Evolutionary conservation across 2,797 vertebrate species (phyloP), one percentile per base, ranked within the genome.

Genomic region (Brachyrhaphis roseni): DNA sequence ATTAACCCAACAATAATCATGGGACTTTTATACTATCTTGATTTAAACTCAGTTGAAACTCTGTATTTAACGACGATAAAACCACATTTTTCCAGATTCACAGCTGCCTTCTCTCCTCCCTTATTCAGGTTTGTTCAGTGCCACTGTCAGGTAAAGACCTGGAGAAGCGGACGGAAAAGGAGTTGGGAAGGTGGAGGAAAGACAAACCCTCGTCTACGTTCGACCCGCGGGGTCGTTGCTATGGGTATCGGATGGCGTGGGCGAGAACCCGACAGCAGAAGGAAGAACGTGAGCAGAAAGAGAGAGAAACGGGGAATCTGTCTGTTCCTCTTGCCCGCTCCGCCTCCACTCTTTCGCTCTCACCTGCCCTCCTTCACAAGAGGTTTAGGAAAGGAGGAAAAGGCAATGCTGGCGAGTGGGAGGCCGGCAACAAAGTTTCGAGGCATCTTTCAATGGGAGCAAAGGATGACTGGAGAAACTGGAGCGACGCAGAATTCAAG

Each of bases 121-220:
- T 10, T 2, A 45, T 46, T 26, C 90, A 98, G 97, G 96, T 98
- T 36, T 96, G 96, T 74, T 92, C 95, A 0, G 93, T 98, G 51
- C 92, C 95, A 0, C 87, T 98, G 72, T 97, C 97, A 0, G 89
- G 90, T 75, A 93, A 82, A 64, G 97, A 97, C 71, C 90, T 98
- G 83, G 94, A 97, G 82, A 95, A 91, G 74, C 96, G 94, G 82
- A 95, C 93, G 0, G 94, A 93, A 81, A 93, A 93, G 84, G 95
- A 97, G 90, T 84, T 97, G 18, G 76, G 90, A 59, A 96, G 89
- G 87, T 96, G 97, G 94, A 92, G 90, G 7, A 92, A 90, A 79
- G 92, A 95, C 1, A 88, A 77, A 5, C 95, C 97, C 0, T 93
- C 93, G 5, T 97, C 96, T 0, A 94, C 88, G 4, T 97, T 96